Conservation (phyloP, 2,888 invertebrate genomes). For the Lapara coniferarum region DNA sequence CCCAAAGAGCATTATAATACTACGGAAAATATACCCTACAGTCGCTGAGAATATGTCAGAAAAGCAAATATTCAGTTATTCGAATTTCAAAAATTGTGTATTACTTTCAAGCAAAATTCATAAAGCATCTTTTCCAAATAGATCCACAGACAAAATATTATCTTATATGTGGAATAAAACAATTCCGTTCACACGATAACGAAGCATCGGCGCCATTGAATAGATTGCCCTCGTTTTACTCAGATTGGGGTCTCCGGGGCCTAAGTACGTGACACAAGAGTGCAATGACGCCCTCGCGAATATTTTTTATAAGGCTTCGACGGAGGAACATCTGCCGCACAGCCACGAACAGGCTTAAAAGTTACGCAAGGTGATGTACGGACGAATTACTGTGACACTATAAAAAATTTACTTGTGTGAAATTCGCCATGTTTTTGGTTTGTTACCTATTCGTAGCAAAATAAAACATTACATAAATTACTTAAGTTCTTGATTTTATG, state of each 20-base stretch:
- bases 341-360: background rate
- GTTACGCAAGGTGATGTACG: constrained; percentile 1
- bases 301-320: constrained; percentile 25
- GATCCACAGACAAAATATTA: background rate
- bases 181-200: constrained; percentile 30
- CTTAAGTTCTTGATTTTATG: too few species aligned
- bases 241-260: constrained; percentile 28
- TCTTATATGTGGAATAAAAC: background rate
- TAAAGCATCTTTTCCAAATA: background rate
- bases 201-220: constrained; percentile 24
- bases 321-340: constrained; percentile 26
- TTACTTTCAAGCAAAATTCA: background rate
- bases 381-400: background rate
- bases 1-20: too few species aligned
- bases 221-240: constrained; percentile 30
- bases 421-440: background rate
- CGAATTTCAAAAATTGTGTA: background rate
- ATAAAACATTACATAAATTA: too few species aligned
- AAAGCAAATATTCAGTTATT: background rate
- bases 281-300: background rate
- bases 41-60: too few species aligned
- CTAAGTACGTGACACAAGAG: constrained; percentile 29
- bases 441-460: background rate
- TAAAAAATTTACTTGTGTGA: background rate
- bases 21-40: too few species aligned